These are phyloP conservation scores for Coluber constrictor DNA, from an alignment of 2,797 vertebrate species.

Conservation along the genomic window DNA sequence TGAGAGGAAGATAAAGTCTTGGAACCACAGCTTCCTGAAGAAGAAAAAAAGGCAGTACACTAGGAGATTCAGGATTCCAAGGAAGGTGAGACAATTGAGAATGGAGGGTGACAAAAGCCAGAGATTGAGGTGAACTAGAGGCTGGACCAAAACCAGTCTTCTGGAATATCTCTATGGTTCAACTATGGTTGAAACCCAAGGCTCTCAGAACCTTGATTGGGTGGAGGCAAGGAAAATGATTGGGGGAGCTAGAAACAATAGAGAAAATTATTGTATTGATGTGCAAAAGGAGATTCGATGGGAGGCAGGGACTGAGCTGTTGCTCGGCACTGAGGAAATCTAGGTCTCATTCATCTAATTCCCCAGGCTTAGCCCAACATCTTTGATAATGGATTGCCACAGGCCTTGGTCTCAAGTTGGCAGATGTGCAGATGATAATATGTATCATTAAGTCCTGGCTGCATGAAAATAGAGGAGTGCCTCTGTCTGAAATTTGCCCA, in stretches of 20 bases:
- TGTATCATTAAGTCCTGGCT: neutral
- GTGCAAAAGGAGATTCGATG: neutral
- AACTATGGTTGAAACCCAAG: neutral
- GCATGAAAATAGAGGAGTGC: neutral
- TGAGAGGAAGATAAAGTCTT: neutral
- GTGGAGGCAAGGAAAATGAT: neutral
- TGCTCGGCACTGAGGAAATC: neutral
- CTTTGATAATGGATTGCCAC: neutral
- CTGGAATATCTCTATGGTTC: neutral
- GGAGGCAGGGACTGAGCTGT: neutral
- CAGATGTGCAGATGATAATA: neutral
- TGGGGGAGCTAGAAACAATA: neutral
- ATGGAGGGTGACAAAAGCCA: neutral
- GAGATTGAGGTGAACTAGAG: neutral
- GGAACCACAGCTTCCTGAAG: neutral
- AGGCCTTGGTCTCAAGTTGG: neutral
- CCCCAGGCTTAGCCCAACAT: neutral
- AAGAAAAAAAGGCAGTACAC: neutral
- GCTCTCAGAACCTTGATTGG: neutral
- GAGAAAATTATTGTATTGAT: neutral
- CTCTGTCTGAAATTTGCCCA: neutral
- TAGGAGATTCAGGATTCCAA: neutral
- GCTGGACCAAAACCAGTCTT: neutral
- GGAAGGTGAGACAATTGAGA: neutral
- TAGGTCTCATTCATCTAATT: neutral